Conservation (phyloP, 2,888 invertebrate genomes). For the Deilephila porcellus region DNA sequence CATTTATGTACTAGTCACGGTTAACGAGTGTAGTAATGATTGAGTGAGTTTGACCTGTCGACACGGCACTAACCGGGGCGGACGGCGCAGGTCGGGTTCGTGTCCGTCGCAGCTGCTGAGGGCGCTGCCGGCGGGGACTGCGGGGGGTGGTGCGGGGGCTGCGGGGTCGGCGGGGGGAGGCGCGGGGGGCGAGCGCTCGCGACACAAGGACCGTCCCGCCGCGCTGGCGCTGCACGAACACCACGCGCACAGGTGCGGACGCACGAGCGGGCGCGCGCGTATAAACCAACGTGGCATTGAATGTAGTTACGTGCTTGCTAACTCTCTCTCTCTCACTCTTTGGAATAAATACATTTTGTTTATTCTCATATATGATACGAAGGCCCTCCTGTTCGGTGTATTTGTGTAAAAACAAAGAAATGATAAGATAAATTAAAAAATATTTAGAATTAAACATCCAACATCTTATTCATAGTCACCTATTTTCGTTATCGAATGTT, state of each 20-base stretch:
- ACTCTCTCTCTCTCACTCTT: no score
- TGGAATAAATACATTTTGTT: no score
- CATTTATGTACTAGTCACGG: background rate
- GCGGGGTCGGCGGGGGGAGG: constrained; percentile 81
- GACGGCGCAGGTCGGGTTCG: constrained; percentile 91
- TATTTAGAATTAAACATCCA: no score
- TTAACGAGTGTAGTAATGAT: background rate
- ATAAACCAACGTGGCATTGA: no score
- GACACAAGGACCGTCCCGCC: constrained; percentile 61
- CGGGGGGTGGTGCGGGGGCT: constrained; percentile 89
- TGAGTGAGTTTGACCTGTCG: constrained; percentile 12
- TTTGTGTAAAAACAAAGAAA: no score
- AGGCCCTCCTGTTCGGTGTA: no score
- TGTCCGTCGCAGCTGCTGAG: constrained; percentile 95
- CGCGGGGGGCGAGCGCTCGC: constrained; percentile 81
- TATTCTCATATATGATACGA: no score
- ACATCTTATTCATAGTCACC: no score
- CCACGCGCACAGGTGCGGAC: constrained; percentile 47
- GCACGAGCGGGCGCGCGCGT: background rate
- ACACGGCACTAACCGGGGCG: constrained; percentile 16
- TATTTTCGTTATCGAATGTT: no score
- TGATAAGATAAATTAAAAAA: no score
- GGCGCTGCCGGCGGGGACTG: constrained; percentile 84
- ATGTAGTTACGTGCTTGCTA: no score
- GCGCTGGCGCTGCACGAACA: constrained; percentile 52